Conservation (phyloP, 2,888 invertebrate genomes). For the Rhagonycha lutea region DNA sequence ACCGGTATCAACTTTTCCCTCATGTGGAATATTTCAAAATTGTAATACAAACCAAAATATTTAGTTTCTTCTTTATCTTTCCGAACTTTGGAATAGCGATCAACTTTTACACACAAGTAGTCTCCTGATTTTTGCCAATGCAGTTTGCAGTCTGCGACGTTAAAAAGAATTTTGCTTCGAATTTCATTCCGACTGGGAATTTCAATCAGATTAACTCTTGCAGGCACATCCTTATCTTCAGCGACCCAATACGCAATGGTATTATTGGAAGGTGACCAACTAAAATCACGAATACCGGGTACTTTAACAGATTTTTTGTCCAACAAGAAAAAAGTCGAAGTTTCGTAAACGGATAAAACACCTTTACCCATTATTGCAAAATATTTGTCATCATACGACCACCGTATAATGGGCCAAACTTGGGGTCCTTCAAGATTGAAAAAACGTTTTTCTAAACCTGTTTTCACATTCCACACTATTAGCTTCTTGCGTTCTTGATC, state of each 20-base stretch:
- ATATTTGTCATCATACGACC: conserved; percentile 95
- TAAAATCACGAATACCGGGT: conserved; percentile 88
- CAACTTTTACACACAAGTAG: conserved; percentile 88
- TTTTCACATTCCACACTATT: conserved; percentile 95
- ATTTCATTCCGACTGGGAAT: conserved; percentile 88
- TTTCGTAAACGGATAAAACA: conserved; percentile 91
- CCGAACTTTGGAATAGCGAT: conserved; percentile 70
- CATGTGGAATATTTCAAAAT: conserved; percentile 99
- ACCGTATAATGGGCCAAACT: conserved; percentile 94
- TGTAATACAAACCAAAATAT: conserved; percentile 96
- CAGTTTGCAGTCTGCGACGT: conserved; percentile 96
- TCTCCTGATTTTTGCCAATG: conserved; percentile 99
- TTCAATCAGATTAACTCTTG: conserved; percentile 90
- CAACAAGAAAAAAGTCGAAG: conserved; percentile 90
- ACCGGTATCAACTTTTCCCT: conserved; percentile 97
- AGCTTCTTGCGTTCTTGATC: conserved; percentile 77
- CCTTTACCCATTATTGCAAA: conserved; percentile 88
- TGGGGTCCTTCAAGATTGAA: conserved; percentile 81
- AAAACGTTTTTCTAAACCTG: conserved; percentile 89
- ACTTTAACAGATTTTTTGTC: conserved; percentile 95
- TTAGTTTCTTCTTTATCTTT: conserved; percentile 93
- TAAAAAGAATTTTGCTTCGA: conserved; percentile 94
- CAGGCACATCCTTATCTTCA: conserved; percentile 95
- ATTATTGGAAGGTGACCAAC: conserved; percentile 98
- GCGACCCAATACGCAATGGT: conserved; percentile 98